A percentile compares a stretch with the other conserved stretches of the same genome.
These are phyloP conservation scores for Drosophila repletoides DNA, from an alignment of 1,140 invertebrate genomes.

Conservation along the genomic window DNA sequence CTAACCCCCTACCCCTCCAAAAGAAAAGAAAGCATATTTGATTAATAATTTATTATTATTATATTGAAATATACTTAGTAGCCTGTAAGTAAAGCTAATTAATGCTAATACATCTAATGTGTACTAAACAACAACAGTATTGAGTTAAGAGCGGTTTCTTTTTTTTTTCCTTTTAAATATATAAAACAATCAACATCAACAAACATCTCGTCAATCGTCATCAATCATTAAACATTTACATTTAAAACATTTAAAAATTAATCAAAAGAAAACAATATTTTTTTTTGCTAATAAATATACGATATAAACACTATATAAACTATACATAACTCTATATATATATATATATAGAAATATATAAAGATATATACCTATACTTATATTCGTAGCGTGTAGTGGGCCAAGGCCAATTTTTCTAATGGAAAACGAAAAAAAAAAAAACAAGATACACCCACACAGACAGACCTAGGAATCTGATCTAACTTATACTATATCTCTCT, in stretches of 20 bases:
- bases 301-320: conserved; percentile 28
- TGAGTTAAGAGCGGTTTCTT: conserved; percentile 67
- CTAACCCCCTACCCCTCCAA: neutral
- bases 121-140: conserved; percentile 78
- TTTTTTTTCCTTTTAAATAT: conserved; percentile 26
- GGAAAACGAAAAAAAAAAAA: neutral
- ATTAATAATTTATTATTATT: conserved; percentile 81
- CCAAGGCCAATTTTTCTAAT: conserved; percentile 14
- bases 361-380: conserved; percentile 24
- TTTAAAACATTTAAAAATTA: too few relatives aligned
- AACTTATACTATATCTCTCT: conserved; percentile 2
- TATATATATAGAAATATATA: conserved; percentile 23
- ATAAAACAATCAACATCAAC: neutral
- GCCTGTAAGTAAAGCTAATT: conserved; percentile 72
- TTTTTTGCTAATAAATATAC: conserved; percentile 67
- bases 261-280: conserved; percentile 1
- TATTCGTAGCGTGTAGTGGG: conserved; percentile 27
- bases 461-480: neutral
- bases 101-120: conserved; percentile 77
- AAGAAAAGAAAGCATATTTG: conserved; percentile 61
- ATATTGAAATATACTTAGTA: conserved; percentile 81
- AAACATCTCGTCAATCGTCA: conserved; percentile 5
- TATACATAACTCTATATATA: conserved; percentile 18
- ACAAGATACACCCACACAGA: neutral
- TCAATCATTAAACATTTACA: conserved; percentile 5